These are phyloP conservation scores for Habroteleia sp. DNA, from an alignment of 2,888 invertebrate genomes.

Conservation along the genomic window DNA sequence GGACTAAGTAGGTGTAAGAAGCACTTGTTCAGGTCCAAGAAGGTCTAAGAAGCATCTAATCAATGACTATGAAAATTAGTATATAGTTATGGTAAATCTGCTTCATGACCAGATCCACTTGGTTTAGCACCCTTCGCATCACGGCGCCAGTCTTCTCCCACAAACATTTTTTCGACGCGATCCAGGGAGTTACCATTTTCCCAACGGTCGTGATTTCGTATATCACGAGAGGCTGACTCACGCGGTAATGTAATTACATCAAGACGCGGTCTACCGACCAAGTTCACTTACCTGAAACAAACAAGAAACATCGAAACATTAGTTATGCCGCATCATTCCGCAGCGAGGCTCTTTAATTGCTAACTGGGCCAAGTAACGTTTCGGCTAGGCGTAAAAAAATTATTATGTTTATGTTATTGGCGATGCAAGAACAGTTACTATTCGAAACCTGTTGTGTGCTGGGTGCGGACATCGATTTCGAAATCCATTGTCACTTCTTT, in stretches of 20 bases:
- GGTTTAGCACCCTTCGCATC: conserved; percentile 19
- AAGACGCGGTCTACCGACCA: conserved; percentile 50
- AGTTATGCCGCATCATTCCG: conserved; percentile 44
- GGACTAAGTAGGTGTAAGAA: too few relatives aligned
- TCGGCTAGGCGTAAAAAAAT: conserved; percentile 23
- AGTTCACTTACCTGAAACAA: conserved; percentile 60
- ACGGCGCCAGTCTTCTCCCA: conserved; percentile 25
- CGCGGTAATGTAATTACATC: conserved; percentile 57
- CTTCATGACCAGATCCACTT: conserved; percentile 14
- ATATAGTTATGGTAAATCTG: too few relatives aligned
- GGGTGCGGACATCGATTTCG: conserved; percentile 13
- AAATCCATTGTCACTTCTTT: conserved; percentile 26
- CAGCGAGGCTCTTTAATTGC: conserved; percentile 37
- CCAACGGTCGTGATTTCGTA: conserved; percentile 46
- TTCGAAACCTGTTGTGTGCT: conserved; percentile 9
- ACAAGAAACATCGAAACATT: conserved; percentile 60
- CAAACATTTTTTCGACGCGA: conserved; percentile 23
- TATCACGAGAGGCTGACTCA: conserved; percentile 52
- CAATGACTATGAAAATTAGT: too few relatives aligned
- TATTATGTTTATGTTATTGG: conserved; percentile 36
- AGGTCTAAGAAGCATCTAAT: too few relatives aligned
- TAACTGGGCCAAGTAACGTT: conserved; percentile 56
- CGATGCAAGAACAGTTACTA: conserved; percentile 38
- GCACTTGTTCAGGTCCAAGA: too few relatives aligned
- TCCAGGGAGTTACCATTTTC: conserved; percentile 36